Evolutionary conservation across 2,797 vertebrate genomes (phyloP).

Genomic region (Pangasius larnaudii): DNA sequence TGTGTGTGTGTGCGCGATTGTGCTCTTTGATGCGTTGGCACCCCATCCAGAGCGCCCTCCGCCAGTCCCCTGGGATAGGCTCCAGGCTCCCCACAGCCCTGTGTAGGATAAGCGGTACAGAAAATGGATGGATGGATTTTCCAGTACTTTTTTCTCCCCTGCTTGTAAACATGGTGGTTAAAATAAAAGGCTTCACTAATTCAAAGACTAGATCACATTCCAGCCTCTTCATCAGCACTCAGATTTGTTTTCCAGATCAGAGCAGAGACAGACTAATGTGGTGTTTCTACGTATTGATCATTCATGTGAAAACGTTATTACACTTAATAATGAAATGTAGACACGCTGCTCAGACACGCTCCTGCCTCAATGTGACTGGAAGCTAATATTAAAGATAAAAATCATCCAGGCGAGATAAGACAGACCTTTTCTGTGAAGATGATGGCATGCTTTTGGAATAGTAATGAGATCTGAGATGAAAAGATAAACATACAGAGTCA

Average conservation of each 20-base stretch:
- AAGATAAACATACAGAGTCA: background rate
- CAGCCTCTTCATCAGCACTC: background rate
- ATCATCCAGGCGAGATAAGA: background rate
- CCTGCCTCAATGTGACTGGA: background rate
- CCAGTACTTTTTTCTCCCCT: background rate
- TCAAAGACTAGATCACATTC: background rate
- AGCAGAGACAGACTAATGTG: background rate
- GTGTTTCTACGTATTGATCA: background rate
- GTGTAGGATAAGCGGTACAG: no score
- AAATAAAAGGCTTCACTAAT: background rate
- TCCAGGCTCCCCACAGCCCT: no score
- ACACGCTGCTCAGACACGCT: background rate
- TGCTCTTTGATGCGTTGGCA: no score
- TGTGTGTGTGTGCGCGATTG: no score
- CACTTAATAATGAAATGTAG: background rate
- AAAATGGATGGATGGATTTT: no score
- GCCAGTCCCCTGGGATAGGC: no score
- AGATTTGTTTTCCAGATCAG: background rate
- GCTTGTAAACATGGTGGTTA: background rate
- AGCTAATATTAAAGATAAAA: conserved; percentile 5
- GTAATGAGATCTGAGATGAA: background rate
- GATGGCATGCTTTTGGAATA: background rate
- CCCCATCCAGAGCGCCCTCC: no score
- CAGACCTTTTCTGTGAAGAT: background rate
- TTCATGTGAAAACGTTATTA: background rate